Conservation (phyloP, 1,140 invertebrate species). For the Drosophila eugracilis region DNA sequence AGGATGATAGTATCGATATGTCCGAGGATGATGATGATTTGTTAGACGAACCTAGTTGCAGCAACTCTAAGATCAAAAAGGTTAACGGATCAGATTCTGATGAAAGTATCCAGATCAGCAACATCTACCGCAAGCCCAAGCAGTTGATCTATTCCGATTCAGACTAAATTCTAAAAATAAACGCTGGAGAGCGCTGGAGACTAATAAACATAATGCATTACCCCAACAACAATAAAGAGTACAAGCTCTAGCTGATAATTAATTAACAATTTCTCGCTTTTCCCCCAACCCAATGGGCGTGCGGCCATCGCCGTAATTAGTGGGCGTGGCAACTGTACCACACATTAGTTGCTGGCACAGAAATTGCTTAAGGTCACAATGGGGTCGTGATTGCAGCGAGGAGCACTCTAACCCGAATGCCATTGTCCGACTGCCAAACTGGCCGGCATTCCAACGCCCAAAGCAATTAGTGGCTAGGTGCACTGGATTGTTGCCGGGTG, state of each 20-base stretch:
- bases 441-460: constrained; percentile 34
- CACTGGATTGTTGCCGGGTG: constrained; percentile 28
- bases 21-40: background rate
- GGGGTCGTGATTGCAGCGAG: constrained; percentile 41
- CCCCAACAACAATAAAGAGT: constrained; percentile 3
- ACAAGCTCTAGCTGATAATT: constrained; percentile 27
- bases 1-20: background rate
- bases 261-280: constrained; percentile 38
- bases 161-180: constrained; percentile 5
- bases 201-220: constrained; percentile 52
- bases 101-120: background rate
- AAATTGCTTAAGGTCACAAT: constrained; percentile 45
- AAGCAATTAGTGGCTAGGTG: constrained; percentile 38
- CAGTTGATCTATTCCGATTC: constrained; percentile 11
- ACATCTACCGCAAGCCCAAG: background rate
- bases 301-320: constrained; percentile 45
- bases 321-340: constrained; percentile 26
- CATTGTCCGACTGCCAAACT: constrained; percentile 40
- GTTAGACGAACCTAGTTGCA: background rate
- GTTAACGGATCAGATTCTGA: background rate
- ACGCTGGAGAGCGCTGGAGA: background rate
- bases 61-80: background rate
- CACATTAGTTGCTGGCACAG: constrained; percentile 25
- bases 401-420: constrained; percentile 24
- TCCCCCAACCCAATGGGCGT: background rate